A percentile compares a stretch with the other conserved stretches of the same genome.
These are phyloP conservation scores for Dryococelus australis DNA, from an alignment of 2,888 invertebrate genomes.

Conservation along the genomic window DNA sequence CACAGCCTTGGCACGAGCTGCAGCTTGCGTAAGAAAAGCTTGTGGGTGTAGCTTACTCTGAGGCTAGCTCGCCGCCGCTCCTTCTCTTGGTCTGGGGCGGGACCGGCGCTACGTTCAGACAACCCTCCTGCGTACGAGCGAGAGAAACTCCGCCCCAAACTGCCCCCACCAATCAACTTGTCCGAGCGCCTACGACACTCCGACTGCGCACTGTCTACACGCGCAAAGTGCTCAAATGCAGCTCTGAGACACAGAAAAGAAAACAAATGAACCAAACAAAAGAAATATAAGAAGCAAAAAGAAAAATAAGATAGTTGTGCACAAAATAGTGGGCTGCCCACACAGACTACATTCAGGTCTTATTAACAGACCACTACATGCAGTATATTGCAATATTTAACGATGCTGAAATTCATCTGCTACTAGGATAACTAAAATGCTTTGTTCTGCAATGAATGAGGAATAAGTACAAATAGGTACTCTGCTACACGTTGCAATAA, in stretches of 20 bases:
- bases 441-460: too few species aligned
- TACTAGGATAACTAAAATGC: too few species aligned
- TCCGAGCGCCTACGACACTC: slow-evolving; percentile 59
- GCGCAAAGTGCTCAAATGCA: slow-evolving; percentile 62
- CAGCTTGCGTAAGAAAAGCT: slow-evolving; percentile 34
- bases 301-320: not conserved
- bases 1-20: slow-evolving; percentile 5
- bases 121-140: slow-evolving; percentile 69
- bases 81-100: slow-evolving; percentile 43
- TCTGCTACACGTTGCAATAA: not conserved
- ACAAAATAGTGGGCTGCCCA: not conserved
- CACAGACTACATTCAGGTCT: not conserved
- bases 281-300: not conserved
- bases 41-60: slow-evolving; percentile 60
- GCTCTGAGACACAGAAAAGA: slow-evolving; percentile 54
- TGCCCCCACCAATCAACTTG: slow-evolving; percentile 70
- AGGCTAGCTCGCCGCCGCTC: slow-evolving; percentile 67
- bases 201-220: slow-evolving; percentile 59
- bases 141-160: slow-evolving; percentile 71
- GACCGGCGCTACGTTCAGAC: slow-evolving; percentile 45
- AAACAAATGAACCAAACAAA: slow-evolving; percentile 1
- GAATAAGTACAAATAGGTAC: not conserved
- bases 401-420: too few species aligned
- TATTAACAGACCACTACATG: too few species aligned
- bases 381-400: too few species aligned